Evolutionary conservation across 2,888 invertebrate species (phyloP).

Genomic region (Exocentrus adspersus): DNA sequence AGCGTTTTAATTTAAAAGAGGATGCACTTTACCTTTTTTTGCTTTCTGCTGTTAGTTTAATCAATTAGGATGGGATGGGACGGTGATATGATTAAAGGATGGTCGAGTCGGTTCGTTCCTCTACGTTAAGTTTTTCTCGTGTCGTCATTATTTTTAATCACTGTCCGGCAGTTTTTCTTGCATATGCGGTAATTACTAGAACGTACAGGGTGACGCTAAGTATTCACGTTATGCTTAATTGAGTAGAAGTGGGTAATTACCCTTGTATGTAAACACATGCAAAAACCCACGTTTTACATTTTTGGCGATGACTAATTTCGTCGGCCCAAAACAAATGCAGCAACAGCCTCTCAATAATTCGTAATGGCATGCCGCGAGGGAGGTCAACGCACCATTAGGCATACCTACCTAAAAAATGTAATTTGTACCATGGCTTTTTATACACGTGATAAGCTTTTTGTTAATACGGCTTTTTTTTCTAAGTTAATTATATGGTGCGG

Average conservation of each 20-base stretch:
- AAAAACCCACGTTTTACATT: too few species aligned
- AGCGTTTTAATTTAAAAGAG: not conserved
- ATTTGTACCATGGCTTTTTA: conserved; percentile 13
- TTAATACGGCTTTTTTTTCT: conserved; percentile 8
- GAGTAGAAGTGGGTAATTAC: too few species aligned
- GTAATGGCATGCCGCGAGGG: not conserved
- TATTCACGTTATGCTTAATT: too few species aligned
- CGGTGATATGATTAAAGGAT: too few species aligned
- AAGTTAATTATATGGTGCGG: conserved; percentile 4
- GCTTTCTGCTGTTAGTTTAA: not conserved
- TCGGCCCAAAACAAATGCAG: not conserved
- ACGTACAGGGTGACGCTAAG: too few species aligned
- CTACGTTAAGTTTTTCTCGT: too few species aligned
- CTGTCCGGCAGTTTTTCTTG: too few species aligned
- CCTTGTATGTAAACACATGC: too few species aligned
- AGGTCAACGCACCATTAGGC: not conserved
- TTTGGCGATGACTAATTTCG: too few species aligned
- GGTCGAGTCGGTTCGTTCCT: not conserved
- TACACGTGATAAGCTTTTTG: conserved; percentile 9
- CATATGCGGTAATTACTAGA: too few species aligned
- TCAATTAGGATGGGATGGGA: not conserved
- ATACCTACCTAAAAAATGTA: conserved; percentile 9
- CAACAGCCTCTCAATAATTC: conserved; percentile 5
- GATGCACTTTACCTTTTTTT: not conserved
- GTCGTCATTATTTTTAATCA: too few species aligned